These are phyloP conservation scores for Patiria pectinifera DNA, from an alignment of 53 echinoderm and acorn worm genomes.

Conservation along the genomic window DNA sequence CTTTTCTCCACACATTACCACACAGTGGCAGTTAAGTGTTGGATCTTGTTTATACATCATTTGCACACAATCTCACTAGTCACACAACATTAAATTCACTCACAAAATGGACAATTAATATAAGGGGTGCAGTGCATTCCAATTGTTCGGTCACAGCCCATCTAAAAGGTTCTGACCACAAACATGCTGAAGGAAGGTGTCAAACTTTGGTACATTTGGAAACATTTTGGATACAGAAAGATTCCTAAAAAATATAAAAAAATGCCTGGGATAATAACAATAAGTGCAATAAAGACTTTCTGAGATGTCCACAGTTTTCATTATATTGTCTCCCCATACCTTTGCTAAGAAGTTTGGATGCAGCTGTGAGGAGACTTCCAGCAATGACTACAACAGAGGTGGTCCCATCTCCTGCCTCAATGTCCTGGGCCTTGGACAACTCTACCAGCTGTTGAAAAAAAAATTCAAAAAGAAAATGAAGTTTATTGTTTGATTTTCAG, in stretches of 20 bases:
- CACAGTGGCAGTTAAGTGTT: conserved; percentile 44
- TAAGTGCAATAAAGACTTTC: no score
- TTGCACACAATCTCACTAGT: conserved; percentile 26
- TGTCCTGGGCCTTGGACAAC: conserved; percentile 93
- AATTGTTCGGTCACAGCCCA: no score
- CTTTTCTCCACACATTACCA: conserved; percentile 35
- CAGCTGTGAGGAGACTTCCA: conserved; percentile 90
- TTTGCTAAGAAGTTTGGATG: conserved; percentile 79
- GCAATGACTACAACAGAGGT: conserved; percentile 96
- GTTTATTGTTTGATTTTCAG: no score
- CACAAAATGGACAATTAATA: no score
- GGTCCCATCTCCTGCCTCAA: conserved; percentile 97
- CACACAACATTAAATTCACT: not conserved
- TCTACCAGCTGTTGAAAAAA: conserved; percentile 80
- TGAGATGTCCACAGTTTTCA: not conserved
- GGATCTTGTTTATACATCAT: conserved; percentile 68
- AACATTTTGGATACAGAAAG: no score
- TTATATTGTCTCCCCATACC: conserved; percentile 55
- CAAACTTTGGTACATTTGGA: no score
- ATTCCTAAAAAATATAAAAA: no score
- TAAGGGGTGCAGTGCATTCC: no score
- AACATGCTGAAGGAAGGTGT: no score
- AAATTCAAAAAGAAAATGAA: not conserved
- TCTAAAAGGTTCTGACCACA: no score
- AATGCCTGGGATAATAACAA: no score